Base-by-base conservation (phyloP, 2,888 invertebrate species). In the Ypsolopha scabrella region DNA sequence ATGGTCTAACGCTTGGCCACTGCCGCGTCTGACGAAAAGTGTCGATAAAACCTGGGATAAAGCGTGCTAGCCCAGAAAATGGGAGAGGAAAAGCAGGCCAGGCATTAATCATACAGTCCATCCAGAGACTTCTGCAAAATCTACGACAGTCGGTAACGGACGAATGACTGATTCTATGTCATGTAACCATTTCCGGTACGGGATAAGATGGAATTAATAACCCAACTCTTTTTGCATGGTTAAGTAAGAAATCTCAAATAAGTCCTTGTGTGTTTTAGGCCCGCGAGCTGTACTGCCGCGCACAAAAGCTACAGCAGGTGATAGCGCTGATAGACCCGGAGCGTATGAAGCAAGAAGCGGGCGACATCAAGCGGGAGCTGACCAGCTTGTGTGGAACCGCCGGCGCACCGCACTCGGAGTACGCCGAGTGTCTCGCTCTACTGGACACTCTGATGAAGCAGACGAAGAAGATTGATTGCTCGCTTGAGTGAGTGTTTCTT, bases 401-500 rank as follows among this genome's bases (percentile, higher is more conserved):
- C 9, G 85, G 85, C 51, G 74, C 91, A 39, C 89, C 92, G 2
- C 81, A 80, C 58, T 75, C 83, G 0, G 83, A 88, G 10, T 88
- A 89, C 64, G 73, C 83, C 6, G 71, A 82, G 36, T 90, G 89
- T 53, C 63, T 89, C 46, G 79, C 81, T 13, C 80, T 82, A 55
- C 73, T 92, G 24, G 85, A 87, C 55, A 68, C 66, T 4, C 72
- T 92, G 55, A 68, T 76, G 37, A 88, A 85, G 62, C 71, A 75
- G 51, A 72, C 89, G 1, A 85, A 80, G 50, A 78, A 82, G 36
- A 75, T 70, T n/a, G 86, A 88, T 10, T 78, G 85, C 57, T 88
- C 80, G 7, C 65, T 91, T 33, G 90, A 88, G 93, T 93, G 36
- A 80, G 80, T 72, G 48, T 52, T n/a, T n/a, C n/a, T n/a, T n/a